A percentile compares a stretch with the other conserved stretches of the same genome.
phyloP scores from a whole-genome alignment of 2,113 vertebrate species.

The Malurus cyaneus region DNA sequence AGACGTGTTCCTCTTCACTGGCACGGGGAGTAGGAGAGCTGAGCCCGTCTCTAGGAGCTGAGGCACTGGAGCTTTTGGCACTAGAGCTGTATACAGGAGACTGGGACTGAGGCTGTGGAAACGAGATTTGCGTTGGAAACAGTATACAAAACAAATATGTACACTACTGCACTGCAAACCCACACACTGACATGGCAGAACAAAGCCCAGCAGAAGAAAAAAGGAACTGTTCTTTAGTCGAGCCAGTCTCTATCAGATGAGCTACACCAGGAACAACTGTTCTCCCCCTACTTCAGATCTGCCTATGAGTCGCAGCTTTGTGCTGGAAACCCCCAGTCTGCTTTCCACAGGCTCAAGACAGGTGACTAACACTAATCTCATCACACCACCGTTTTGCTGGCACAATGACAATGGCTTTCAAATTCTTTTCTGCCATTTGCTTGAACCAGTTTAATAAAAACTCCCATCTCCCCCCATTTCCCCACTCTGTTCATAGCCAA shows the following conservation, averaged over 20 bases:
- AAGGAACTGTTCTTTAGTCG: not conserved
- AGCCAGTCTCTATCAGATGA: not conserved
- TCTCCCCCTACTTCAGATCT: not conserved
- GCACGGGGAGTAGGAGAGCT: conserved; percentile 76
- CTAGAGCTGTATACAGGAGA: conserved; percentile 72
- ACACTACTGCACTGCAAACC: not conserved
- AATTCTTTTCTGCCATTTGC: not conserved
- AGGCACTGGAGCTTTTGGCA: conserved; percentile 77
- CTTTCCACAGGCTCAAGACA: not conserved
- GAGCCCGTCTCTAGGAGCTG: conserved; percentile 78
- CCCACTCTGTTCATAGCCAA: not conserved
- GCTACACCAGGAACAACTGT: not conserved
- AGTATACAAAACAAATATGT: not conserved
- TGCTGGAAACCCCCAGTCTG: conserved; percentile 26
- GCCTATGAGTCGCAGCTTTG: not conserved
- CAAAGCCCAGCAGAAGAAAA: not conserved
- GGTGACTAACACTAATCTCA: conserved; percentile 65
- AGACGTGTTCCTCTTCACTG: conserved; percentile 94
- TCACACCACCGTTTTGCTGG: not conserved
- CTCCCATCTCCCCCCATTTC: not conserved
- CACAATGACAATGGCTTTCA: not conserved
- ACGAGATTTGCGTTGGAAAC: not conserved
- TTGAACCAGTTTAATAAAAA: not conserved
- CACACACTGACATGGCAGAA: not conserved
- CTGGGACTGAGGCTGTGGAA: conserved; percentile 68